These are phyloP conservation scores for Channa argus DNA, from an alignment of 2,113 vertebrate genomes.

Conservation along the genomic window DNA sequence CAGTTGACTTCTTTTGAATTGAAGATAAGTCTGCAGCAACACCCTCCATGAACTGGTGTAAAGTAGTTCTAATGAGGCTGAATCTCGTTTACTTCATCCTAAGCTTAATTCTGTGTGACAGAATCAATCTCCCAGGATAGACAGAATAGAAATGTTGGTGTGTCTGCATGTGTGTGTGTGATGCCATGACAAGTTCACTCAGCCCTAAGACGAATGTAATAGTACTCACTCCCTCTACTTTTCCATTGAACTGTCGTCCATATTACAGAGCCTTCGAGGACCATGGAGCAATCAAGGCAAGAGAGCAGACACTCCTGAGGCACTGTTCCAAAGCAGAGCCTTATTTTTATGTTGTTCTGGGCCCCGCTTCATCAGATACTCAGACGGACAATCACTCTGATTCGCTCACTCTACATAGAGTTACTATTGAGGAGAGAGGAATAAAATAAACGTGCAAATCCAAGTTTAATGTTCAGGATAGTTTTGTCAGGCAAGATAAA, in stretches of 20 bases:
- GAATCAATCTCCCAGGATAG: slow-evolving; percentile 58
- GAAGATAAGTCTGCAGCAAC: slow-evolving; percentile 41
- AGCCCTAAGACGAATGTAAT: slow-evolving; percentile 63
- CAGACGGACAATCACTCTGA: slow-evolving; percentile 59
- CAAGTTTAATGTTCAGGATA: slow-evolving; percentile 22
- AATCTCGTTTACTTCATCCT: slow-evolving; percentile 55
- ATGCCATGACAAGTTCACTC: slow-evolving; percentile 61
- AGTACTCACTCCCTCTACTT: slow-evolving; percentile 42
- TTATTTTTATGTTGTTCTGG: slow-evolving; percentile 55
- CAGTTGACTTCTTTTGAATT: slow-evolving; percentile 41
- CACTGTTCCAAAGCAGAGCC: slow-evolving; percentile 47
- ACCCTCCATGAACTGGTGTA: slow-evolving; percentile 26
- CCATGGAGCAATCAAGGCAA: slow-evolving; percentile 55
- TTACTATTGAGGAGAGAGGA: slow-evolving; percentile 1
- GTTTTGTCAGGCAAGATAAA: slow-evolving; percentile 35
- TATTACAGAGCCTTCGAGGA: slow-evolving; percentile 62
- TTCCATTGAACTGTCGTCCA: slow-evolving; percentile 48
- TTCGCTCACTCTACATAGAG: slow-evolving; percentile 48
- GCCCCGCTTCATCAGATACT: slow-evolving; percentile 58
- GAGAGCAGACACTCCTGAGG: slow-evolving; percentile 50
- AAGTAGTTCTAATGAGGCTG: slow-evolving; percentile 59
- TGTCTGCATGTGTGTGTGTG: slow-evolving; percentile 11
- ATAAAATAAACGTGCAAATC: slow-evolving; percentile 32
- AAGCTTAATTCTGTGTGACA: slow-evolving; percentile 40
- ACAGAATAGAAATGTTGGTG: slow-evolving; percentile 24